phyloP scores from a whole-genome alignment of 2,113 vertebrate genomes.

The Gobio gobio region DNA sequence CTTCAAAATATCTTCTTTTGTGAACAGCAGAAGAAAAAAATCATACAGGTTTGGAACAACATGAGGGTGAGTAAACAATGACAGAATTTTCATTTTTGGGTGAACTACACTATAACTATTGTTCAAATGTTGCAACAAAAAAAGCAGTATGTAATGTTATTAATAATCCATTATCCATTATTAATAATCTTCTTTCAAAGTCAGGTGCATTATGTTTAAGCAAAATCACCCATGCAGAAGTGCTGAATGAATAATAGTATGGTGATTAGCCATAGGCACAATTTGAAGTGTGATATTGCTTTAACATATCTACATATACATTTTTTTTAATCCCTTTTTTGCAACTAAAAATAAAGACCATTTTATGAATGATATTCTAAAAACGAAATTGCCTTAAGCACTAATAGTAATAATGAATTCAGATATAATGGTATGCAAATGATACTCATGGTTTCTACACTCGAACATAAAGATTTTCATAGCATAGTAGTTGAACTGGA shows the following conservation, averaged over 20 bases:
- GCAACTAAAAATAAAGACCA: neutral
- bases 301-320: neutral
- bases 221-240: neutral
- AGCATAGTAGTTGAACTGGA: neutral
- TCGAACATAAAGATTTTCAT: neutral
- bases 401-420: neutral
- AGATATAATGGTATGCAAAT: conserved; percentile 9
- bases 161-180: neutral
- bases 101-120: neutral
- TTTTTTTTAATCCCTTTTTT: neutral
- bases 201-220: neutral
- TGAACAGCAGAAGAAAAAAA: neutral
- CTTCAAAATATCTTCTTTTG: neutral
- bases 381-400: neutral
- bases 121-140: no score
- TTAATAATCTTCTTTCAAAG: neutral
- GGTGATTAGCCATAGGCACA: neutral
- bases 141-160: no score
- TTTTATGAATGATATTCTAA: neutral
- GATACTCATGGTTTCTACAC: neutral
- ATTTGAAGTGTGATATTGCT: neutral
- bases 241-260: neutral
- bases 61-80: neutral
- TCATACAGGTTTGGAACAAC: neutral
- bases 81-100: neutral